These are phyloP conservation scores for Invenusta paracnida DNA, from an alignment of 2,888 invertebrate species.

Conservation along the genomic window DNA sequence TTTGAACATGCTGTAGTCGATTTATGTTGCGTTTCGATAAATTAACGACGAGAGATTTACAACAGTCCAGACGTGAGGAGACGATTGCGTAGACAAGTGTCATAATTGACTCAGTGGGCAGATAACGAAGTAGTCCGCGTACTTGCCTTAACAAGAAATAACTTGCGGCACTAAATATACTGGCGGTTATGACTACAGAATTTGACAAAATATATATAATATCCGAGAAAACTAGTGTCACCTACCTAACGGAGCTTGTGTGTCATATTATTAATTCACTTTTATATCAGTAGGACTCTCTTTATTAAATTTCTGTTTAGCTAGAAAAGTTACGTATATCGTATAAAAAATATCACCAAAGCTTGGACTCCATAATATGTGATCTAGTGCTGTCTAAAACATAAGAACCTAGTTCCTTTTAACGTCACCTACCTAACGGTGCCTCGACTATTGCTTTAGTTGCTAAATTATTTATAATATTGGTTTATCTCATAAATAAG, in stretches of 20 bases:
- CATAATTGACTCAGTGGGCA: too few relatives aligned
- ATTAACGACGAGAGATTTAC: too few relatives aligned
- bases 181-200: not conserved
- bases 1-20: too few relatives aligned
- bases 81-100: too few relatives aligned
- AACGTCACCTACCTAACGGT: slow-evolving; percentile 13
- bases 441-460: slow-evolving; percentile 1
- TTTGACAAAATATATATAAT: slow-evolving; percentile 20
- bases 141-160: too few relatives aligned
- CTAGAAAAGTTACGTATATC: not conserved
- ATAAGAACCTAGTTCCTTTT: not conserved
- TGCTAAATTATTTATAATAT: slow-evolving; percentile 18
- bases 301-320: not conserved
- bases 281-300: not conserved
- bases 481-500: slow-evolving; percentile 6
- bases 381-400: slow-evolving; percentile 23
- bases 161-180: too few relatives aligned
- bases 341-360: slow-evolving; percentile 6
- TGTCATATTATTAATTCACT: slow-evolving; percentile 15
- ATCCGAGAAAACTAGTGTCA: slow-evolving; percentile 18
- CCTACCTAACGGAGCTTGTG: not conserved
- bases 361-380: slow-evolving; percentile 8
- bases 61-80: too few relatives aligned
- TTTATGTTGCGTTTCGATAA: too few relatives aligned
- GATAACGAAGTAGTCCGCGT: too few relatives aligned